Percentiles rank a stretch among this genome's conserved stretches.
These are phyloP conservation scores for Euwallacea fornicatus DNA, from an alignment of 1,140 invertebrate genomes.

Conservation along the genomic window DNA sequence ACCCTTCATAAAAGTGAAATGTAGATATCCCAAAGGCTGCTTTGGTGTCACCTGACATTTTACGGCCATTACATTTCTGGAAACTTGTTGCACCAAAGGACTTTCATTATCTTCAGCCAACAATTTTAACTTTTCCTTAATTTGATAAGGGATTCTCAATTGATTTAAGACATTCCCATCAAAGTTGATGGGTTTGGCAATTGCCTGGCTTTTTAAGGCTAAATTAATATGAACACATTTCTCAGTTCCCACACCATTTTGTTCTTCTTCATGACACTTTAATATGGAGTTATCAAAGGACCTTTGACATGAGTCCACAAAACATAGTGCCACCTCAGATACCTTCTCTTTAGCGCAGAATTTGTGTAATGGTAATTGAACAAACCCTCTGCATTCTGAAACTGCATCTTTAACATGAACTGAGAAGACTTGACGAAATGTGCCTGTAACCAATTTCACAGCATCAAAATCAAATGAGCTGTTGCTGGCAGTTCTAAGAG, in stretches of 20 bases:
- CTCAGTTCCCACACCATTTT: constrained; percentile 22
- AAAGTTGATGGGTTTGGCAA: constrained; percentile 61
- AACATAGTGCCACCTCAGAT: constrained; percentile 64
- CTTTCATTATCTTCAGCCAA: constrained; percentile 66
- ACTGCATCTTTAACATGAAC: constrained; percentile 66
- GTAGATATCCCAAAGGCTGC: constrained; percentile 74
- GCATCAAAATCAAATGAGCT: constrained; percentile 68
- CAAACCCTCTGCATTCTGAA: constrained; percentile 74
- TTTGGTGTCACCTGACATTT: constrained; percentile 71
- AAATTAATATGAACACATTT: constrained; percentile 71
- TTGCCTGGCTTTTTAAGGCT: constrained; percentile 66
- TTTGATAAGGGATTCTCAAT: constrained; percentile 65
- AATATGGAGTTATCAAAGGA: constrained; percentile 61
- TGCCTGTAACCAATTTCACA: constrained; percentile 68
- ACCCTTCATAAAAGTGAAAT: constrained; percentile 66
- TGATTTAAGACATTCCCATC: constrained; percentile 68
- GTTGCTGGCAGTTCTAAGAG: constrained; percentile 69
- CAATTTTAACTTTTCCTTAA: constrained; percentile 69
- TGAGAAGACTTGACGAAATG: constrained; percentile 67
- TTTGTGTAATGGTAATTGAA: constrained; percentile 66
- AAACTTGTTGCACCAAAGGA: constrained; percentile 74
- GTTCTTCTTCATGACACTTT: constrained; percentile 59
- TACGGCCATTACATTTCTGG: constrained; percentile 76
- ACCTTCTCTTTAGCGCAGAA: constrained; percentile 50
- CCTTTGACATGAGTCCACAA: constrained; percentile 66